These are phyloP conservation scores for Alethe diademata DNA, from an alignment of 2,113 vertebrate genomes.

Conservation along the genomic window DNA sequence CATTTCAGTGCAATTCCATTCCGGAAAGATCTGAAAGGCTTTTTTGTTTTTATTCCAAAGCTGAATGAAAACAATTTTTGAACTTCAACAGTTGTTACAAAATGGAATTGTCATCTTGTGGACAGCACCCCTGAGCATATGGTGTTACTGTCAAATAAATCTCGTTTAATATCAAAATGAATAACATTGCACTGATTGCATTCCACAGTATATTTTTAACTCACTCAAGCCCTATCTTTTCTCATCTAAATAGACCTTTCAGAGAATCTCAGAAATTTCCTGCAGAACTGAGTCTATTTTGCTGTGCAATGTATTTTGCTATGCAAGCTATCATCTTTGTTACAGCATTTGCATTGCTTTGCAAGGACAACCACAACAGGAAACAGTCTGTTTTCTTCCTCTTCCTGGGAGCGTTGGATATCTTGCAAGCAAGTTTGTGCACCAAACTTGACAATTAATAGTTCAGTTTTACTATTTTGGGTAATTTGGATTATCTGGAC, in stretches of 20 bases:
- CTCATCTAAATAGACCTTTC: conserved; percentile 16
- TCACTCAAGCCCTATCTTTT: conserved; percentile 30
- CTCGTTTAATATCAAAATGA: conserved; percentile 34
- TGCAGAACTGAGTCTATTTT: neutral
- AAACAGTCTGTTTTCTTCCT: neutral
- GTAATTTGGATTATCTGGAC: neutral
- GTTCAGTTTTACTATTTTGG: neutral
- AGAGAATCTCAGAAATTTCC: neutral
- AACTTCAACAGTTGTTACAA: conserved; percentile 56
- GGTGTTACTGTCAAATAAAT: conserved; percentile 62
- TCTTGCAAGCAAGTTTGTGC: neutral
- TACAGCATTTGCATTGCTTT: neutral
- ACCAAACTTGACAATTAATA: neutral
- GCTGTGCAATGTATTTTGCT: neutral
- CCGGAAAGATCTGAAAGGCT: conserved; percentile 2
- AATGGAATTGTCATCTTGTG: conserved; percentile 55
- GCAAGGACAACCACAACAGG: neutral
- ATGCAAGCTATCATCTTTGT: neutral
- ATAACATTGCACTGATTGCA: neutral
- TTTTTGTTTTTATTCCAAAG: conserved; percentile 60
- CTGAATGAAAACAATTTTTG: conserved; percentile 44
- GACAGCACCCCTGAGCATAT: conserved; percentile 53
- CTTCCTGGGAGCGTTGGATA: neutral
- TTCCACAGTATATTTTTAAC: conserved; percentile 21
- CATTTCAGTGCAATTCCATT: conserved; percentile 12